These are phyloP conservation scores for Eristalis pertinax DNA, from an alignment of 2,888 invertebrate species.

Conservation along the genomic window DNA sequence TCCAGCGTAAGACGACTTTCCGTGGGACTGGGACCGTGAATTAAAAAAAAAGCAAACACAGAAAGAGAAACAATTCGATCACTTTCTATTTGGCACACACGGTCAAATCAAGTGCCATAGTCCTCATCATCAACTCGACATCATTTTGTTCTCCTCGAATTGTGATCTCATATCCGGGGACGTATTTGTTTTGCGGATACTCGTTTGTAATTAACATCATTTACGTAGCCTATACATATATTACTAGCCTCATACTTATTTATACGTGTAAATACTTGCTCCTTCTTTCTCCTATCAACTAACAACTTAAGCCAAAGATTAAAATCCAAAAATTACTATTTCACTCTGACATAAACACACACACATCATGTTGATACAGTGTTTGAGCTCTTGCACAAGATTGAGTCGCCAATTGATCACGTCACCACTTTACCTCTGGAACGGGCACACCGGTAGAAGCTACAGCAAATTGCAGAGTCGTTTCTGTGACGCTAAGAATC, in stretches of 20 bases:
- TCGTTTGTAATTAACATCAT: conserved; percentile 64
- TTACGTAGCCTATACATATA: conserved; percentile 45
- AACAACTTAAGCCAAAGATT: conserved; percentile 62
- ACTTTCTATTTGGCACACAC: conserved; percentile 1
- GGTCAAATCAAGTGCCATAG: conserved; percentile 44
- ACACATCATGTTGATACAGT: conserved; percentile 69
- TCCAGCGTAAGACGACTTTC: conserved; percentile 26
- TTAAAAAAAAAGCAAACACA: not conserved
- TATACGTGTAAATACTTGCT: conserved; percentile 61
- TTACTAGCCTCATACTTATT: conserved; percentile 47
- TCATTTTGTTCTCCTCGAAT: conserved; percentile 14
- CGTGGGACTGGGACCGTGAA: not conserved
- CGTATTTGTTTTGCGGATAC: conserved; percentile 53
- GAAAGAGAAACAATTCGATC: not conserved
- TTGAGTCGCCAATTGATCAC: conserved; percentile 70
- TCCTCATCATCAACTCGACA: conserved; percentile 8
- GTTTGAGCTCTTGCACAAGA: conserved; percentile 67
- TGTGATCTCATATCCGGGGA: conserved; percentile 3
- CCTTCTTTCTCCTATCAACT: conserved; percentile 65
- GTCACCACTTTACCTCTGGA: conserved; percentile 67
- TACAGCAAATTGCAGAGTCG: conserved; percentile 39
- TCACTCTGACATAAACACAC: conserved; percentile 65
- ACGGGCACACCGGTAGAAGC: conserved; percentile 43
- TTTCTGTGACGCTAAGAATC: conserved; percentile 39
- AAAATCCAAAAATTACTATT: conserved; percentile 64